phyloP scores from a whole-genome alignment of 2,888 invertebrate genomes.

The Orthosia incerta region DNA sequence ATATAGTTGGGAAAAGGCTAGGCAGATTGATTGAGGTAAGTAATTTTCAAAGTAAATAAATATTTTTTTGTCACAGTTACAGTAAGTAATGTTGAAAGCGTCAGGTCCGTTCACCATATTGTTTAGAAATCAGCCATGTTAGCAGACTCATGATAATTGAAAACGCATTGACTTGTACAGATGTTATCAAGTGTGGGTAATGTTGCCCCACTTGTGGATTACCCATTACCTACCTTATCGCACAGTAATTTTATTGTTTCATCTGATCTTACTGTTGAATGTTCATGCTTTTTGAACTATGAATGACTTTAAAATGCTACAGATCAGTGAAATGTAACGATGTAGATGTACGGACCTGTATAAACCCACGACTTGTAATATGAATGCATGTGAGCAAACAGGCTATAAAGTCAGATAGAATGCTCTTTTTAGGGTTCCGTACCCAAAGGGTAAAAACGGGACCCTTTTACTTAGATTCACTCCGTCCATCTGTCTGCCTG shows the following conservation, averaged over 20 bases:
- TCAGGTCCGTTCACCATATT: constrained; percentile 73
- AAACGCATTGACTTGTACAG: constrained; percentile 75
- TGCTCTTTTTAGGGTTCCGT: too few relatives aligned
- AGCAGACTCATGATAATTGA: constrained; percentile 84
- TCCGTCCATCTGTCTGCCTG: too few relatives aligned
- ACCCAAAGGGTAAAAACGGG: too few relatives aligned
- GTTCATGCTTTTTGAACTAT: constrained; percentile 24
- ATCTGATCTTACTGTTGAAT: constrained; percentile 35
- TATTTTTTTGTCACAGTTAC: constrained; percentile 22
- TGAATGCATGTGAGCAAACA: background rate
- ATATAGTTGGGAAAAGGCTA: too few relatives aligned
- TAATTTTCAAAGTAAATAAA: constrained; percentile 21
- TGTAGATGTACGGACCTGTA: background rate
- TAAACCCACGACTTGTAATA: background rate
- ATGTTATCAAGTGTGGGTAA: constrained; percentile 60
- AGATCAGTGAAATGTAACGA: background rate
- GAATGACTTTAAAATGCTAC: constrained; percentile 49
- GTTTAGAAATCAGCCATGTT: constrained; percentile 81
- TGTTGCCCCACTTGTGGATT: constrained; percentile 55
- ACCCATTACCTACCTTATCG: constrained; percentile 53
- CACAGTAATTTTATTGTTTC: constrained; percentile 68
- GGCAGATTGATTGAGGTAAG: too few relatives aligned
- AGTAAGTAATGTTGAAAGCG: constrained; percentile 52
- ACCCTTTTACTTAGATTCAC: too few relatives aligned
- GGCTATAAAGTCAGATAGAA: too few relatives aligned